Conservation (phyloP, 2,797 vertebrate species). For the Prionace glauca region DNA sequence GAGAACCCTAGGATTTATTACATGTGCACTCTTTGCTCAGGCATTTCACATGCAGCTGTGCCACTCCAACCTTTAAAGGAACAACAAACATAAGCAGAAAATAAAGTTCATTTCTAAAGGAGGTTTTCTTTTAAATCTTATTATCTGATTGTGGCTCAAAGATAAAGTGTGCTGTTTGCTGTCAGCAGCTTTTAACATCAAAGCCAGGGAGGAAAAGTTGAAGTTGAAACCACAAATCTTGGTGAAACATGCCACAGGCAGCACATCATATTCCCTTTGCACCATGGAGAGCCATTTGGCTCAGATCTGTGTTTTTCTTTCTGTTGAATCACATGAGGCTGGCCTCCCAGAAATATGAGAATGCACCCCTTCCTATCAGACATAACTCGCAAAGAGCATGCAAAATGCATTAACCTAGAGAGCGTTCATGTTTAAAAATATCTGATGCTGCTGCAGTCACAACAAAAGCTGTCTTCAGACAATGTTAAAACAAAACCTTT, state of each 20-base stretch:
- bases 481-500: neutral
- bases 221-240: slow-evolving; percentile 20
- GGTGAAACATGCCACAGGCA: slow-evolving; percentile 30
- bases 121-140: slow-evolving; percentile 2
- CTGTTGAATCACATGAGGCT: slow-evolving; percentile 23
- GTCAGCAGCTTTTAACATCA: neutral
- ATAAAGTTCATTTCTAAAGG: neutral
- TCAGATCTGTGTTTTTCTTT: slow-evolving; percentile 17
- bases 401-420: slow-evolving; percentile 32
- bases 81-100: slow-evolving; percentile 22
- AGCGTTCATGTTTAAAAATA: slow-evolving; percentile 34
- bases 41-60: slow-evolving; percentile 23
- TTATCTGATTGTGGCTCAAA: neutral
- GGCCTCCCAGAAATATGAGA: slow-evolving; percentile 35
- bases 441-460: slow-evolving; percentile 29
- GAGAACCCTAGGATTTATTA: slow-evolving; percentile 28
- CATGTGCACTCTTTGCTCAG: neutral
- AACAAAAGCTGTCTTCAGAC: slow-evolving; percentile 30
- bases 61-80: neutral
- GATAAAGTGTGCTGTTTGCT: slow-evolving; percentile 3
- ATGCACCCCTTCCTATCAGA: slow-evolving; percentile 7
- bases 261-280: slow-evolving; percentile 9
- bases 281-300: slow-evolving; percentile 17
- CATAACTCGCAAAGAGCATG: neutral
- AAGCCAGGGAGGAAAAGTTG: neutral